These are phyloP conservation scores for Ylistrum balloti DNA, from an alignment of 1,140 invertebrate species.

Conservation along the genomic window DNA sequence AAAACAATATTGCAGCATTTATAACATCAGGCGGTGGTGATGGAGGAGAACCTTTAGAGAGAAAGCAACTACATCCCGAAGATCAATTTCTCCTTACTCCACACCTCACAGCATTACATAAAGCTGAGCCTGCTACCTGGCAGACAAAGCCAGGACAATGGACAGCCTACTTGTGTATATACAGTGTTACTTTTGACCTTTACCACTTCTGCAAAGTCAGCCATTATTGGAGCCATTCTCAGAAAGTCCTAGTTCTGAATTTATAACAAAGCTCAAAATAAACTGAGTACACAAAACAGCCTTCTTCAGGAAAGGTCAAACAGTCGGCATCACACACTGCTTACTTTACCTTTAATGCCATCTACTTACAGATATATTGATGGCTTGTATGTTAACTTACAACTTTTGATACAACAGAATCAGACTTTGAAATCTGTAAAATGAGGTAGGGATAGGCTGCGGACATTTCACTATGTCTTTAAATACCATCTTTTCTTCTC, in stretches of 20 bases:
- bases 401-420: too few species aligned
- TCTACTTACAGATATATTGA: neutral
- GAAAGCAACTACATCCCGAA: neutral
- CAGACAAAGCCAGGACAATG: constrained; percentile 8
- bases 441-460: too few species aligned
- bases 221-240: neutral
- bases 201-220: neutral
- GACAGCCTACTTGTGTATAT: neutral
- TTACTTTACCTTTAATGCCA: neutral
- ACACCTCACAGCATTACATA: neutral
- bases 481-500: neutral
- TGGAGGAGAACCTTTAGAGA: too few species aligned
- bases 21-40: neutral
- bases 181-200: neutral
- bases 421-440: neutral
- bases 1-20: too few species aligned
- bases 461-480: neutral
- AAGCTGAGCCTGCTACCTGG: neutral
- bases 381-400: neutral
- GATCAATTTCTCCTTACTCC: neutral
- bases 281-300: neutral
- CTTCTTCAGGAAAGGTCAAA: neutral
- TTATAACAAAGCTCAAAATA: constrained; percentile 20
- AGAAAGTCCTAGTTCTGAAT: neutral
- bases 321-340: neutral